These are phyloP conservation scores for Drosophila neocordata DNA, from an alignment of 1,140 invertebrate genomes.

Conservation along the genomic window DNA sequence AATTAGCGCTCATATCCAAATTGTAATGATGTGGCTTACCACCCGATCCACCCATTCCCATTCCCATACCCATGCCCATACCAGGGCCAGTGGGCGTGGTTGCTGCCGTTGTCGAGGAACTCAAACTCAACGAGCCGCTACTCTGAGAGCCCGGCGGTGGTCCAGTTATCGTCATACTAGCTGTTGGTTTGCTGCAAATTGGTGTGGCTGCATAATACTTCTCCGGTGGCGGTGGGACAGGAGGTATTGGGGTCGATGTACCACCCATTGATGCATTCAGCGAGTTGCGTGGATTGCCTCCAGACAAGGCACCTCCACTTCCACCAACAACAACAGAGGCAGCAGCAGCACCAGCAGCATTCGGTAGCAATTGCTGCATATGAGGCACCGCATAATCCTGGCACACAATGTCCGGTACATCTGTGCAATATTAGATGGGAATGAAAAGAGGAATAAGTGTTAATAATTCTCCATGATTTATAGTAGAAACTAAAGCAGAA, in stretches of 20 bases:
- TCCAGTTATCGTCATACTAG: constrained; percentile 23
- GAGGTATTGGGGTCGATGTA: constrained; percentile 24
- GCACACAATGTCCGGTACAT: constrained; percentile 85
- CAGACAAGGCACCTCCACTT: constrained; percentile 27
- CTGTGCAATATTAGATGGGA: constrained; percentile 64
- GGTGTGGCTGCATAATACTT: constrained; percentile 78
- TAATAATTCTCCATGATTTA: constrained; percentile 58
- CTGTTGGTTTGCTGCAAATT: constrained; percentile 66
- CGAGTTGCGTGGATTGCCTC: constrained; percentile 60
- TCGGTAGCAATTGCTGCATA: constrained; percentile 80
- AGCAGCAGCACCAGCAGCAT: constrained; percentile 41
- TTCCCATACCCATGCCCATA: constrained; percentile 49
- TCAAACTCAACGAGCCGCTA: constrained; percentile 65
- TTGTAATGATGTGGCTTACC: constrained; percentile 84
- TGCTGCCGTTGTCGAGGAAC: constrained; percentile 65
- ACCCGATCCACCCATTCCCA: constrained; percentile 82
- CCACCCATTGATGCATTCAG: constrained; percentile 45
- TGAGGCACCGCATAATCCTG: constrained; percentile 85
- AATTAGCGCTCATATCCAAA: constrained; percentile 79
- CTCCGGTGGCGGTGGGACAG: constrained; percentile 70
- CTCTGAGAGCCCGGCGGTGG: constrained; percentile 61
- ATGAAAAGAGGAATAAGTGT: constrained; percentile 39
- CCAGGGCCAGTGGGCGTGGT: constrained; percentile 62
- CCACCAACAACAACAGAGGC: constrained; percentile 30
- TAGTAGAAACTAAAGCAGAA: not conserved